These are phyloP conservation scores for Gallinago media DNA, from an alignment of 2,113 vertebrate species.

Conservation along the genomic window DNA sequence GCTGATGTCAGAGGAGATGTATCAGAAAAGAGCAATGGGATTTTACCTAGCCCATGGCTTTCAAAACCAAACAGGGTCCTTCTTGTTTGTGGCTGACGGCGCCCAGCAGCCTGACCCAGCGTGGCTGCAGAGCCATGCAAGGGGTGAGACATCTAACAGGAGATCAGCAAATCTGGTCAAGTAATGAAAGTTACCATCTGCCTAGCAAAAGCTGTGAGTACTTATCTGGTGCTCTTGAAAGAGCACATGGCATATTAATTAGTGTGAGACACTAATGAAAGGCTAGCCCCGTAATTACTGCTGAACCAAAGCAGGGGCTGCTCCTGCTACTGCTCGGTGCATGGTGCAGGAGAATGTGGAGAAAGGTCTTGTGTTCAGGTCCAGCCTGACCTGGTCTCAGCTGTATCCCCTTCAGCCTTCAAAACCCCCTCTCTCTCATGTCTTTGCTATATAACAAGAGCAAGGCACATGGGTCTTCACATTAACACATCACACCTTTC, in stretches of 20 bases:
- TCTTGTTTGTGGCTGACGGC: neutral
- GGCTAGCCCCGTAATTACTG: neutral
- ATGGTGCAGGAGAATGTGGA: neutral
- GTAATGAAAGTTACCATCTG: constrained; percentile 25
- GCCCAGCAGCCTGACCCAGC: neutral
- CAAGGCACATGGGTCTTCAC: neutral
- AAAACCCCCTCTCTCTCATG: neutral
- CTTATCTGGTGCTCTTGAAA: neutral
- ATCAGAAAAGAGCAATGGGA: neutral
- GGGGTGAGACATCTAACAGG: neutral
- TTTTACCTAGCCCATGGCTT: neutral
- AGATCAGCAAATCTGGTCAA: constrained; percentile 11
- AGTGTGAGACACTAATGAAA: neutral
- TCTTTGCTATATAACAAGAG: neutral
- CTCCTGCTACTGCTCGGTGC: neutral
- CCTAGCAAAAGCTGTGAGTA: constrained; percentile 7
- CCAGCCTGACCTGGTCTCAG: neutral
- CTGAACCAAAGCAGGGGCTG: neutral
- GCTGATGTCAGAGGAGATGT: neutral
- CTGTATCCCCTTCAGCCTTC: neutral
- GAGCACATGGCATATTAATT: constrained; percentile 17
- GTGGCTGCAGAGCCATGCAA: neutral
- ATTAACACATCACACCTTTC: neutral
- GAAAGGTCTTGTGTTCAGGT: neutral
- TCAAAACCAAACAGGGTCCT: neutral